These are phyloP conservation scores for Eupithecia insigniata DNA, from an alignment of 2,888 invertebrate species.

Conservation along the genomic window DNA sequence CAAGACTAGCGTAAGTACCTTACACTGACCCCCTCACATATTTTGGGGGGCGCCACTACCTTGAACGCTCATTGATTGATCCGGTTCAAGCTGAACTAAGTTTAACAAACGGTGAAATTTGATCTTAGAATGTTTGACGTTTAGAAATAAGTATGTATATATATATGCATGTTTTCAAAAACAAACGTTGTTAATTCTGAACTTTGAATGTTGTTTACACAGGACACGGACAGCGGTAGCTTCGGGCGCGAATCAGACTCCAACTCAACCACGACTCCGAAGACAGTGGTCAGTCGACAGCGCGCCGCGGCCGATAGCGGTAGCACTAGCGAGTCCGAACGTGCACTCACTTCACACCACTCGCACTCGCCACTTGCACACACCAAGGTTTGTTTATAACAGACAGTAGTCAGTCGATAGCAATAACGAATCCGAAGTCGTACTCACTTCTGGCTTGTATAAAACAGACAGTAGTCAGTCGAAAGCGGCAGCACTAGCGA, in stretches of 20 bases:
- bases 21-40: neutral
- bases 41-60: neutral
- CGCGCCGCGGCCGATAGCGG: conserved; percentile 74
- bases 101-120: too few species aligned
- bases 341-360: conserved; percentile 79
- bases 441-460: conserved; percentile 66
- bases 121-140: neutral
- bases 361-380: conserved; percentile 54
- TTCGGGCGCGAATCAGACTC: conserved; percentile 91
- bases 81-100: too few species aligned
- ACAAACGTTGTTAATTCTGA: neutral
- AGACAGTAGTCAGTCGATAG: conserved; percentile 86
- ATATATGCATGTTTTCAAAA: too few species aligned
- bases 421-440: conserved; percentile 84
- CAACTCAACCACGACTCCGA: conserved; percentile 89
- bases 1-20: conserved; percentile 72
- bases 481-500: conserved; percentile 80
- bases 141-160: neutral
- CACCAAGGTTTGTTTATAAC: neutral
- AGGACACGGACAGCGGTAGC: conserved; percentile 84
- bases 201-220: conserved; percentile 16
- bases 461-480: conserved; percentile 85
- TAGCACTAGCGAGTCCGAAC: conserved; percentile 84
- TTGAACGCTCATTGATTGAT: too few species aligned
- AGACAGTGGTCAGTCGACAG: conserved; percentile 87